Evolutionary conservation across 2,113 vertebrate genomes (phyloP), one percentile per base, ranked within the genome.

Genomic region (Pseudolaguvia tuberculata): DNA sequence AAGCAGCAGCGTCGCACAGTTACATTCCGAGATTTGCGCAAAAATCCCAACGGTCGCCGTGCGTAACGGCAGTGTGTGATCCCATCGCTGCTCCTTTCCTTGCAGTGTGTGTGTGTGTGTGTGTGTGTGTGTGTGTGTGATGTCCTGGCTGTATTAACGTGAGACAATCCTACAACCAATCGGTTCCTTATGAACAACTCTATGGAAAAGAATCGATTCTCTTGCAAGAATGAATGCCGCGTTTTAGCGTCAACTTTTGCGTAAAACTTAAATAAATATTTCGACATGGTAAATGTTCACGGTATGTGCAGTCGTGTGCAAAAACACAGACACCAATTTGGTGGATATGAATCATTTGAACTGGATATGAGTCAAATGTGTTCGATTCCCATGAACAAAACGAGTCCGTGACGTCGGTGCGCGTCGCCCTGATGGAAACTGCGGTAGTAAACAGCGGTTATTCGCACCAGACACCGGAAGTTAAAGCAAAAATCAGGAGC

Each of bases 61-160:
- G 39, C 25, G 62, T 4, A 58, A 21, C 35, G 8, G 68, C 52
- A 56, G 70, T n/a, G 25, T 10, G 23, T 15, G 42, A 55, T 58
- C 39, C 70, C 70, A 59, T 72, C 70, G 21, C 55, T 50, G 55
- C 70, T 29, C 17, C 70, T 72, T 56, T 56, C 53, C 55, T 31
- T 42, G 25, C 29, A 25, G 52, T 21, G 65, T 29, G 45, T 45
- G 21, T 23, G 62, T 25, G 62, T 47, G 62, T 23, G 61, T 6
- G 61, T 21, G 62, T 7, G 48, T 8, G 61, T 45, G 61, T 13
- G 61, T 39, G 58, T 31, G 59, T 39, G 27, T 39, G 14, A 0
- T 25, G 63, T 50, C 63, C 45, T 47, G 27, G 63, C 63, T 67
- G 63, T 50, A 67, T 67, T 67, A 50, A 50, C 48, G 14, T 8